Evolutionary conservation across 2,797 vertebrate species (phyloP).

Genomic region (Paguma larvata): DNA sequence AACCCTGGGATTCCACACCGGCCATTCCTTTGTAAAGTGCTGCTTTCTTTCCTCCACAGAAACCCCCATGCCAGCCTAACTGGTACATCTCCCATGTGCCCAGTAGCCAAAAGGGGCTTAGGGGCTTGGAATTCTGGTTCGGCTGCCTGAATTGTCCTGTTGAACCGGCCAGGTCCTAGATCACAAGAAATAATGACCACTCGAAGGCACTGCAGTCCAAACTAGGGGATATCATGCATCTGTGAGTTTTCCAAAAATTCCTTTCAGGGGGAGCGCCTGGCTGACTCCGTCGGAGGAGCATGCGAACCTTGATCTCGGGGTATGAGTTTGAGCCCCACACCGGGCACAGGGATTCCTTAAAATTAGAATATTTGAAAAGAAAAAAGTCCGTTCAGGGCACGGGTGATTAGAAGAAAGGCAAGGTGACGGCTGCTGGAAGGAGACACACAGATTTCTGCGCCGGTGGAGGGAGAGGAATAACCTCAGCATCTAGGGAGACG

Average conservation of each 20-base stretch:
- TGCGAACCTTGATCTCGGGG: background rate
- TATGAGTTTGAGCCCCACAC: background rate
- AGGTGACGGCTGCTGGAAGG: background rate
- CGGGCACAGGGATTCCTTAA: background rate
- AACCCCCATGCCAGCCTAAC: background rate
- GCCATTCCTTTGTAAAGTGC: background rate
- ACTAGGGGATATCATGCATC: background rate
- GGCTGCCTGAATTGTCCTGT: background rate
- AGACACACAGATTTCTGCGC: background rate
- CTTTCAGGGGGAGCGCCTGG: background rate
- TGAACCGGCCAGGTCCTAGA: background rate
- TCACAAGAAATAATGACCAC: background rate
- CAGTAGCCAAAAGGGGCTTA: background rate
- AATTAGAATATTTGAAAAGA: background rate
- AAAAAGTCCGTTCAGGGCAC: background rate
- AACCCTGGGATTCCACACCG: background rate
- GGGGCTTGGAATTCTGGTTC: background rate
- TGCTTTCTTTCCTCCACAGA: background rate
- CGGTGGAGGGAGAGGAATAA: background rate
- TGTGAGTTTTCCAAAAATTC: background rate
- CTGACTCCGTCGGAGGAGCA: background rate
- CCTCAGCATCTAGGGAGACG: background rate
- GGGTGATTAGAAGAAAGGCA: background rate
- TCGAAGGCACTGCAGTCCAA: background rate
- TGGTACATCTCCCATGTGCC: background rate